Percentiles rank a stretch among this genome's conserved stretches.
Conservation (phyloP, 2,888 invertebrate genomes). For the Tiphia femorata region DNA sequence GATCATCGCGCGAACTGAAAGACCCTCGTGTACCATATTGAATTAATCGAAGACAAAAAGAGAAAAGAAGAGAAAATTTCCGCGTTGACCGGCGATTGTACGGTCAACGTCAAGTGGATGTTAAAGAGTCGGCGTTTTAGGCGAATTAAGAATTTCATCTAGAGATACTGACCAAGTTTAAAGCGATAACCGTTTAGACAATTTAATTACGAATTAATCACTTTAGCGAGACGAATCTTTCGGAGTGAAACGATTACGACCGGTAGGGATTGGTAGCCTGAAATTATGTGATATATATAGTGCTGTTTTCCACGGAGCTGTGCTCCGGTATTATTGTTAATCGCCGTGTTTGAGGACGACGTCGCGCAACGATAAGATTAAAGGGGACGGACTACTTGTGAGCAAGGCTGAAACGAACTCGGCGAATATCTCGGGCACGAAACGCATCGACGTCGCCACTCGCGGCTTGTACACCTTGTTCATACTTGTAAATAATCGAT, state of each 20-base stretch:
- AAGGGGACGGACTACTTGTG: no score
- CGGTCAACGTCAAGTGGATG: no score
- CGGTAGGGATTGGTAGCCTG: slow-evolving; percentile 44
- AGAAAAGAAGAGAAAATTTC: no score
- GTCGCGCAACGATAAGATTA: slow-evolving; percentile 1
- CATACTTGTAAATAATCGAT: slow-evolving; percentile 60
- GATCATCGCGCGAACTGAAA: no score
- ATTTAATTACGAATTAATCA: slow-evolving; percentile 23
- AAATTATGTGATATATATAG: slow-evolving; percentile 64
- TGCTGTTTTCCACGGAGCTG: slow-evolving; percentile 65
- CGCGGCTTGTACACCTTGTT: slow-evolving; percentile 58
- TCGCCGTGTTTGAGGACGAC: slow-evolving; percentile 40
- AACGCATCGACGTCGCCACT: slow-evolving; percentile 32
- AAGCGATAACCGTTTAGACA: slow-evolving; percentile 29
- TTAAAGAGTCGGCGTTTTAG: not conserved
- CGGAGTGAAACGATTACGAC: slow-evolving; percentile 19
- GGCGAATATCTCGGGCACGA: not conserved
- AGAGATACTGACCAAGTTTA: slow-evolving; percentile 46
- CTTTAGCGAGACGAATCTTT: slow-evolving; percentile 28
- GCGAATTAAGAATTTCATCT: slow-evolving; percentile 9
- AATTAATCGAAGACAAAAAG: no score
- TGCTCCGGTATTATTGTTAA: slow-evolving; percentile 61
- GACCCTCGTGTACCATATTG: no score
- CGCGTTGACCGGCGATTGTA: no score
- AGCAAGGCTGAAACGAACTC: no score